Evolutionary conservation across 92 coral and sea anemone species (phyloP).

Genomic region (Siderastrea radians): DNA sequence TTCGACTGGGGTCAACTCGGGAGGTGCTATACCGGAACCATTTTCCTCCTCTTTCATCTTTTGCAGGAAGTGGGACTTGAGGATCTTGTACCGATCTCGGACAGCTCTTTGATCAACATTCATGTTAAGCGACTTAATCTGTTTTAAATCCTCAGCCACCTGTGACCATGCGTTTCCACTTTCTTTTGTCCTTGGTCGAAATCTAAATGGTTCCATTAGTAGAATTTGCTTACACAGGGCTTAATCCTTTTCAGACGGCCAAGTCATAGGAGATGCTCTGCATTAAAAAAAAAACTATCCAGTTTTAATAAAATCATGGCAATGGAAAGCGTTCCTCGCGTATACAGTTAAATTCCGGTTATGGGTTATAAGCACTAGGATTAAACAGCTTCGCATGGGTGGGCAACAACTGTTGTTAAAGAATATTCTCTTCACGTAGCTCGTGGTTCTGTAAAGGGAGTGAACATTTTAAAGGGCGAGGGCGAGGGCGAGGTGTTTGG

Average conservation of each 20-base stretch:
- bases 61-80: constrained; percentile 12
- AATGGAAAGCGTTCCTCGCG: not conserved
- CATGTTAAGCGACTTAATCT: constrained; percentile 7
- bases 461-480: not conserved
- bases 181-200: constrained; percentile 39
- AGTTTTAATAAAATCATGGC: not conserved
- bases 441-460: no score
- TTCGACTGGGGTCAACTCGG: constrained; percentile 27
- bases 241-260: constrained; percentile 39
- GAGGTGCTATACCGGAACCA: constrained; percentile 16
- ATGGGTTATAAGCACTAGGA: not conserved
- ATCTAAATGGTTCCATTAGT: constrained; percentile 34
- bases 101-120: constrained; percentile 53
- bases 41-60: constrained; percentile 32
- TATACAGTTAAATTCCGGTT: not conserved
- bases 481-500: not conserved
- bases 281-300: not conserved
- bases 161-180: constrained; percentile 41
- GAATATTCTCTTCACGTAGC: not conserved
- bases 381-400: not conserved
- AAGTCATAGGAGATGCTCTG: constrained; percentile 27
- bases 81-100: constrained; percentile 12
- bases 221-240: constrained; percentile 44
- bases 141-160: constrained; percentile 38
- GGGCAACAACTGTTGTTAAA: not conserved